phyloP scores from a whole-genome alignment of 2,113 vertebrate species.

The Orientallactaga bullata region DNA sequence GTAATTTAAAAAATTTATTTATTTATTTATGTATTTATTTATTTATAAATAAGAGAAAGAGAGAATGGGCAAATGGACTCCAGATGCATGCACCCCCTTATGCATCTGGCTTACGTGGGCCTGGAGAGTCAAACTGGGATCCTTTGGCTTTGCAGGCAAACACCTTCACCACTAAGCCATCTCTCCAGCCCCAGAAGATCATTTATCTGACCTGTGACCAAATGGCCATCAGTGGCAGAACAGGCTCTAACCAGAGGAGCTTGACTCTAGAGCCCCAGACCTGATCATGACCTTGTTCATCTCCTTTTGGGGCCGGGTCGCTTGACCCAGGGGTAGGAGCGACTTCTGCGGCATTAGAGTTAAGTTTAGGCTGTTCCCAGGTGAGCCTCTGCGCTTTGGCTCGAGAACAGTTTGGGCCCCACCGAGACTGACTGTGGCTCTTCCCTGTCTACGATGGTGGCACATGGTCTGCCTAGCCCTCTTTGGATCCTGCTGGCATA shows the following conservation, averaged over 20 bases:
- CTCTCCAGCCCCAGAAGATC: no score
- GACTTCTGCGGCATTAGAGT: not conserved
- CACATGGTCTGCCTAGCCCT: not conserved
- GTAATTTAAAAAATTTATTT: no score
- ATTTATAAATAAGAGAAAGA: no score
- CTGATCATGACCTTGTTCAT: not conserved
- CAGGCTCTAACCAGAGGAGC: not conserved
- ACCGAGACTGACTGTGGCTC: not conserved
- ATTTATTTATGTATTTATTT: no score
- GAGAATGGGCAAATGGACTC: no score
- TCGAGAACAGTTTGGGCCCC: no score
- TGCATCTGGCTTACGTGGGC: no score
- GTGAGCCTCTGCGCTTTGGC: not conserved
- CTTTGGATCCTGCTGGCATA: not conserved
- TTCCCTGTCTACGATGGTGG: not conserved
- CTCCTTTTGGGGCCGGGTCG: not conserved
- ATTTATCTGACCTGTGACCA: not conserved
- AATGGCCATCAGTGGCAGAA: not conserved
- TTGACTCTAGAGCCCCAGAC: not conserved
- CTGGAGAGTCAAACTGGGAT: no score
- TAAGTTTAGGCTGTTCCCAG: not conserved
- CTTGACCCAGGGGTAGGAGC: not conserved
- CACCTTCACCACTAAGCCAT: no score
- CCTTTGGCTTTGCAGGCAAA: no score
- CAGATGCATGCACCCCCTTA: no score